Evolutionary conservation across 2,888 invertebrate genomes (phyloP), one percentile per base, ranked within the genome.

Genomic region (Platycheirus rosarum): DNA sequence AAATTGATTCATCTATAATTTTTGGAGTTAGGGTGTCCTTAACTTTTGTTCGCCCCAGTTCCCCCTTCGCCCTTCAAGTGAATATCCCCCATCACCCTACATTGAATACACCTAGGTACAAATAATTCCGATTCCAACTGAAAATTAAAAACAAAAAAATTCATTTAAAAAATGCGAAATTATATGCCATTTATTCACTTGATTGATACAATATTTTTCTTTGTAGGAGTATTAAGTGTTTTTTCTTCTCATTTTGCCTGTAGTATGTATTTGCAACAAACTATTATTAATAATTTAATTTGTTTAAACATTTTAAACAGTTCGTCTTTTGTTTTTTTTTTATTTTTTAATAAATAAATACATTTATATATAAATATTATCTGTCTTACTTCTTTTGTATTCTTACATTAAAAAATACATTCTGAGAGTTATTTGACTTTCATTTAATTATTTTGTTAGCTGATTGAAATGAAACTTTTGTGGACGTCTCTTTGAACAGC

Each of bases 171-270:
- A 82, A 82, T 82, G 82, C 77, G 82, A 82, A 82, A 82, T 82
- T 82, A 82, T 82, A 77, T 80, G 80, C 80, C 77, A 82, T 82
- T 82, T 82, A 82, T 82, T 82, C 55, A 73, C 49, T n/a, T 71
- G 71, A 73, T 82, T 82, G 66, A 82, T 82, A 77, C 82, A 82
- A 68, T 51, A 23, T 75, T 69, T 68, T 44, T 37, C 42, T 74
- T 66, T 79, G 68, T 75, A 69, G 62, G 60, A 53, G 57, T 78
- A 68, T 75, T 57, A 48, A 11, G 11, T 29, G 66, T 53, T 55
- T 37, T 23, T 44, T 46, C 51, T 62, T 63, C 13, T 48, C 60
- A 65, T 49, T 66, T 66, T 71, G 66, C 70, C 48, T 76, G 44
- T 69, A 69, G 76, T 80, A 51, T 44, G 76, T 80, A 51, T 44